Conservation (phyloP, 2,888 invertebrate species). For the Macrophya annulata region DNA sequence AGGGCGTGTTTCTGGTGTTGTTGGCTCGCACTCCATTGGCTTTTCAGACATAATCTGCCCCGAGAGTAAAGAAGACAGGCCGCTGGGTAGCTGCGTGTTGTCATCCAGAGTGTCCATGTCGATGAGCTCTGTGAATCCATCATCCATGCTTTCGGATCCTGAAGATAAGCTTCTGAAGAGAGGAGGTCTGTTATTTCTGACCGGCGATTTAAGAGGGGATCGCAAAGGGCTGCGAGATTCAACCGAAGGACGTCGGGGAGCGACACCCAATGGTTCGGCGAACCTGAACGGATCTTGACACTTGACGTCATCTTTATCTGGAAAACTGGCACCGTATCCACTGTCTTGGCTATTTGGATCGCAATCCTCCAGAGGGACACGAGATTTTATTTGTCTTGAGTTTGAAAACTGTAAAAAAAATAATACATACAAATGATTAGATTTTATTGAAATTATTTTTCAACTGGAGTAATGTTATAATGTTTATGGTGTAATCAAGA, state of each 20-base stretch:
- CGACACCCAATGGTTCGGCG: slow-evolving; percentile 77
- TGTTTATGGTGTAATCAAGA: neutral
- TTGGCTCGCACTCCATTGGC: slow-evolving; percentile 73
- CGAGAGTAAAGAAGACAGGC: slow-evolving; percentile 83
- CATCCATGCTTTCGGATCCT: slow-evolving; percentile 84
- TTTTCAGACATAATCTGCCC: slow-evolving; percentile 79
- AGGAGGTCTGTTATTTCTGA: slow-evolving; percentile 59
- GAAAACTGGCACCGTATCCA: slow-evolving; percentile 80
- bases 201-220: slow-evolving; percentile 56
- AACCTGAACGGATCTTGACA: slow-evolving; percentile 73
- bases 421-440: neutral
- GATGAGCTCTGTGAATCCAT: slow-evolving; percentile 85
- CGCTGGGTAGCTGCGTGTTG: slow-evolving; percentile 80
- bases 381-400: slow-evolving; percentile 62
- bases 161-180: slow-evolving; percentile 81
- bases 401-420: slow-evolving; percentile 51
- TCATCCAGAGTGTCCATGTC: slow-evolving; percentile 83
- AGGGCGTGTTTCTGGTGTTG: slow-evolving; percentile 76
- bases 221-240: slow-evolving; percentile 68
- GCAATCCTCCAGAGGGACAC: slow-evolving; percentile 80
- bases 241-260: slow-evolving; percentile 75
- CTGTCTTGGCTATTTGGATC: slow-evolving; percentile 84
- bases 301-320: slow-evolving; percentile 68
- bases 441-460: slow-evolving; percentile 22
- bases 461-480: neutral